phyloP scores from a whole-genome alignment of 2,888 invertebrate genomes.

The Tiphia femorata region DNA sequence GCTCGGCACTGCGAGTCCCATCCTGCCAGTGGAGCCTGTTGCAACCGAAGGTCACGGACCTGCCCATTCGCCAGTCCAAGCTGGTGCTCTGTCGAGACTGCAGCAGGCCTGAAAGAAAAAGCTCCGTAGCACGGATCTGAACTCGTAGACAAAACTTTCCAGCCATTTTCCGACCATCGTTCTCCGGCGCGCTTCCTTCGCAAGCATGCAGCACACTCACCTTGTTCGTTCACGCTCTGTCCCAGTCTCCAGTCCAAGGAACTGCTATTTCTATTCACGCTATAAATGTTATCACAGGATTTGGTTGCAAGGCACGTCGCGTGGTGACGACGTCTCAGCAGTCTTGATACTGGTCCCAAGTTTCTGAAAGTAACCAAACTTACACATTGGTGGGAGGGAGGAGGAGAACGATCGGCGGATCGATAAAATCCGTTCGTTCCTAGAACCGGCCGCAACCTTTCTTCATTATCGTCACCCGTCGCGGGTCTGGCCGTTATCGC shows the following conservation, averaged over 20 bases:
- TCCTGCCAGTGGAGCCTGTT: constrained; percentile 54
- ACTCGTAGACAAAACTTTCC: no score
- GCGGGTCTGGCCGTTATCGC: no score
- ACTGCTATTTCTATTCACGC: constrained; percentile 61
- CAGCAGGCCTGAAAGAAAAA: constrained; percentile 46
- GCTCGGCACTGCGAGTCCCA: constrained; percentile 58
- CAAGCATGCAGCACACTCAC: constrained; percentile 32
- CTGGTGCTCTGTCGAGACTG: constrained; percentile 61
- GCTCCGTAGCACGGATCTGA: background rate
- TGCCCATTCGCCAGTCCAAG: constrained; percentile 62
- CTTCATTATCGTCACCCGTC: no score
- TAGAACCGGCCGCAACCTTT: no score
- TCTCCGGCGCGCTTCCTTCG: background rate
- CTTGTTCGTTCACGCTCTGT: constrained; percentile 51
- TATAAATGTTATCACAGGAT: constrained; percentile 69
- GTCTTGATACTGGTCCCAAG: constrained; percentile 66
- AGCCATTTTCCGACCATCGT: background rate
- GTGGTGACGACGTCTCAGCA: constrained; percentile 64
- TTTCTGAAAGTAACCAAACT: constrained; percentile 51
- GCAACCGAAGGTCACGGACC: constrained; percentile 50
- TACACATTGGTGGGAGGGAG: no score
- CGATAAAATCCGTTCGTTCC: no score
- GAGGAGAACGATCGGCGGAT: background rate
- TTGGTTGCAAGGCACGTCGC: constrained; percentile 64
- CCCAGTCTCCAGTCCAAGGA: constrained; percentile 61